Evolutionary conservation across 1,140 invertebrate genomes (phyloP), one percentile per base, ranked within the genome.

Genomic region (Scaptodrosophila lebanonensis): DNA sequence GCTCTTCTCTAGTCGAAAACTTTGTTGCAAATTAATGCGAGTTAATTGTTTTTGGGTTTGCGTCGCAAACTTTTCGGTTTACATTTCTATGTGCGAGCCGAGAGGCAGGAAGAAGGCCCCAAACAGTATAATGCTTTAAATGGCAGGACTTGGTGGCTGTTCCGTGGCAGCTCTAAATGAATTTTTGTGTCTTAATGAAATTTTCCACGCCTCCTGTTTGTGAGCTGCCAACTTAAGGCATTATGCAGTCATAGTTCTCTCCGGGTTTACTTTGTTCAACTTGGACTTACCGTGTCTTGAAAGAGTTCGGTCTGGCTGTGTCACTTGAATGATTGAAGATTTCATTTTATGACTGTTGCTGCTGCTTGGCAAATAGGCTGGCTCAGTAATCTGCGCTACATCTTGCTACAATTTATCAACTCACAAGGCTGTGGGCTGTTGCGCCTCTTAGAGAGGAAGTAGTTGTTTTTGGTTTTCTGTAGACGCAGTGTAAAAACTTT

Each of bases 321-420:
- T 79, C 73, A 82, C 73, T 79, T 56, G 60, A 82, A 82, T 79
- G 73, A 82, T 79, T 79, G 73, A 79, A 82, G 73, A 79, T 82
- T 79, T 79, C 48, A 32, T 69, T 77, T 79, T 82, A 79, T 82
- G 75, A 44, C 60, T 48, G 27, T 25, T n/a, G n/a, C n/a, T 7
- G 44, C 44, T 50, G 53, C 53, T 40, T 51, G 60, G 53, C 45
- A 58, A 47, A 32, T 36, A 27, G 3, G 18, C 29, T 35, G 42
- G 20, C 42, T 17, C 53, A 20, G 18, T 27, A n/a, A 25, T 77
- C 62, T 53, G 32, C 56, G 69, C 49, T 68, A 79, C 73, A 66
- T 69, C 73, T 59, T 73, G 60, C 60, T 16, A 79, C 73, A 79
- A 82, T 79, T 82, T 79, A 79, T 73, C 73, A 79, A 73, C 40